Evolutionary conservation across 1,140 invertebrate genomes (phyloP).

Genomic region (Zaprionus nigranus): DNA sequence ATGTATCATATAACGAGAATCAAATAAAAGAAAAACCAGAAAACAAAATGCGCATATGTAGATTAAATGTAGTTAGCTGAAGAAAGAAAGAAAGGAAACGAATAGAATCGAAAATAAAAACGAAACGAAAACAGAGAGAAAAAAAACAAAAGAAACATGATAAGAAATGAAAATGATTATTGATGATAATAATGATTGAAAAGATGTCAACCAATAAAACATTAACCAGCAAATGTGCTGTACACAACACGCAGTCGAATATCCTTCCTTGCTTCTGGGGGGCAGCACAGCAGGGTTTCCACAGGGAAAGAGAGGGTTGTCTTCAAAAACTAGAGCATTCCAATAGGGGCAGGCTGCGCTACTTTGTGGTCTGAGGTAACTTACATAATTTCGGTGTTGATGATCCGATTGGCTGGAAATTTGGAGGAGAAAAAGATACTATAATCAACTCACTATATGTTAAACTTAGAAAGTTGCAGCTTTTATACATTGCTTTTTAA

Average conservation of each 20-base stretch:
- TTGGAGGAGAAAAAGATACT: no score
- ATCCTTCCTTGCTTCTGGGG: conserved; percentile 30
- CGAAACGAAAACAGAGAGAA: conserved; percentile 12
- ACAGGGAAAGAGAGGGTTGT: no score
- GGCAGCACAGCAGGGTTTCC: not conserved
- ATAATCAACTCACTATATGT: no score
- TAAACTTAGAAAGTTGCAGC: no score
- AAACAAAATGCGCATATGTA: conserved; percentile 44
- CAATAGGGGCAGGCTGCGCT: no score
- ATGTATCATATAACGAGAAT: conserved; percentile 59
- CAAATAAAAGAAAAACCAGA: conserved; percentile 56
- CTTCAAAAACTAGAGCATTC: no score
- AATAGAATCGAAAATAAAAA: conserved; percentile 31
- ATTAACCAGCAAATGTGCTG: conserved; percentile 52
- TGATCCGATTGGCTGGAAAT: no score
- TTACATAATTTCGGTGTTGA: no score
- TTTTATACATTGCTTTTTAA: no score
- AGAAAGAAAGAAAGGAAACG: conserved; percentile 42
- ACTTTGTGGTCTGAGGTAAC: no score
- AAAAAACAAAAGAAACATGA: conserved; percentile 16
- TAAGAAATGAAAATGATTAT: conserved; percentile 32
- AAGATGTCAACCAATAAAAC: conserved; percentile 58
- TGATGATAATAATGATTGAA: conserved; percentile 6
- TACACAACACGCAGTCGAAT: conserved; percentile 37
- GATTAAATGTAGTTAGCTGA: conserved; percentile 65